Evolutionary conservation across 2,113 vertebrate genomes (phyloP).

Genomic region (Oxygymnocypris stewartii): DNA sequence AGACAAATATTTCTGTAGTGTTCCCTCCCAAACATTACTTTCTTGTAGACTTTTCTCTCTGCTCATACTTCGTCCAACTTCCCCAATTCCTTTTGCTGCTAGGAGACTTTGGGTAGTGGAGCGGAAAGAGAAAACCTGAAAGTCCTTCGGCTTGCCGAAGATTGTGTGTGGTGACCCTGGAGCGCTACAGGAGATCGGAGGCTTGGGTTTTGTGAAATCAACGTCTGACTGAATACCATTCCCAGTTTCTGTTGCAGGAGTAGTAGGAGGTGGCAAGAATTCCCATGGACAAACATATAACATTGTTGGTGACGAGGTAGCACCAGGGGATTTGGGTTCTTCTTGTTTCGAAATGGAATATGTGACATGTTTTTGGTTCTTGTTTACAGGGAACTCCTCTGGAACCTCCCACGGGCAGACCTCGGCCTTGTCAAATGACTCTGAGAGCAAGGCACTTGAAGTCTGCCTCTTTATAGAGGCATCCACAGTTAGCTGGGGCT

Average conservation of each 20-base stretch:
- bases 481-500: constrained; percentile 56
- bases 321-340: constrained; percentile 41
- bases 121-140: constrained; percentile 70
- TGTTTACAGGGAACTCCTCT: constrained; percentile 51
- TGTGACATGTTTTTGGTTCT: constrained; percentile 77
- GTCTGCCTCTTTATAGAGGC: constrained; percentile 69
- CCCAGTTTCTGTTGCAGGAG: constrained; percentile 50
- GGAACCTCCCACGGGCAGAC: constrained; percentile 74
- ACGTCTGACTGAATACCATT: constrained; percentile 53
- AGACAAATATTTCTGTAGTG: constrained; percentile 61
- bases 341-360: constrained; percentile 71
- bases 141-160: constrained; percentile 61
- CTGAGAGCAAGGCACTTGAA: constrained; percentile 64
- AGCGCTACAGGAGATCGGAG: constrained; percentile 69
- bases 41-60: constrained; percentile 59
- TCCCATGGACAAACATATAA: constrained; percentile 74
- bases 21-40: constrained; percentile 52
- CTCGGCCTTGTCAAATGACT: constrained; percentile 64
- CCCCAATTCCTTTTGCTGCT: constrained; percentile 67
- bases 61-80: constrained; percentile 59
- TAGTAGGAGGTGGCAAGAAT: constrained; percentile 51
- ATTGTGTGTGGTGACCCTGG: constrained; percentile 68
- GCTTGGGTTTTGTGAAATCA: constrained; percentile 59
- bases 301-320: constrained; percentile 47
- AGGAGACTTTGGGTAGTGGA: constrained; percentile 65